Base-by-base conservation (phyloP, 2,113 vertebrate species). In the Thalassarche chlororhynchos region DNA sequence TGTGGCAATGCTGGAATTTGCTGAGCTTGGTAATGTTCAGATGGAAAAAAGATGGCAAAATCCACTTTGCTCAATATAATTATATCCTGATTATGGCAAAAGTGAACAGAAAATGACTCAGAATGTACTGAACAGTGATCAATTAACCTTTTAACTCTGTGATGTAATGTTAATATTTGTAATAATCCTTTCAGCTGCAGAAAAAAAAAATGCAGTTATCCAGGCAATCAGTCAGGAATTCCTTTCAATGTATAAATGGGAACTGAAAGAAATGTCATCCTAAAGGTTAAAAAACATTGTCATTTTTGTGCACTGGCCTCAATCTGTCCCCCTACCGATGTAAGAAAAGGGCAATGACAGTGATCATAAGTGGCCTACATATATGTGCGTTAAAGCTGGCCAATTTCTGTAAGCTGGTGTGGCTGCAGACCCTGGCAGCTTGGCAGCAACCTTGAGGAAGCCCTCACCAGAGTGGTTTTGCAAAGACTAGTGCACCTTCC, bases 111-210 rank as follows among this genome's bases (percentile, higher is more conserved):
- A 87, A 91, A 65, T 76, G 21, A 74, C 87, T 87, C 80, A 86
- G 70, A 90, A 93, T 65, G 77, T 49, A 81, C 79, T 34, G 74
- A 94, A 88, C 36, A 55, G 55, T 38, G 49, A 91, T 61, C 60
- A 62, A n/a, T 78, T 93, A 90, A 84, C 90, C 26, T 87, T 97
- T 97, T 95, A 95, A 89, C 61, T 87, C 54, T 62, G n/a, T 80
- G 79, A 85, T 60, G 60, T 64, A 93, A 91, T 52, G 68, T 75
- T 96, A 96, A 84, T 70, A 84, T 66, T 90, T 84, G 62, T 74
- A 93, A 87, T 69, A 91, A 93, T 62, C 51, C 42, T 89, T 95
- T 49, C 55, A 70, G 31, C 49, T 70, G 49, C n/a, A 87, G 65
- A 28, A 84, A 84, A 94, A 77, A 79, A 77, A 79, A 89, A 10